A percentile compares a stretch with the other conserved stretches of the same genome.
Evolutionary conservation across 2,113 vertebrate species (phyloP).

Genomic region (Seriola aureovittata): DNA sequence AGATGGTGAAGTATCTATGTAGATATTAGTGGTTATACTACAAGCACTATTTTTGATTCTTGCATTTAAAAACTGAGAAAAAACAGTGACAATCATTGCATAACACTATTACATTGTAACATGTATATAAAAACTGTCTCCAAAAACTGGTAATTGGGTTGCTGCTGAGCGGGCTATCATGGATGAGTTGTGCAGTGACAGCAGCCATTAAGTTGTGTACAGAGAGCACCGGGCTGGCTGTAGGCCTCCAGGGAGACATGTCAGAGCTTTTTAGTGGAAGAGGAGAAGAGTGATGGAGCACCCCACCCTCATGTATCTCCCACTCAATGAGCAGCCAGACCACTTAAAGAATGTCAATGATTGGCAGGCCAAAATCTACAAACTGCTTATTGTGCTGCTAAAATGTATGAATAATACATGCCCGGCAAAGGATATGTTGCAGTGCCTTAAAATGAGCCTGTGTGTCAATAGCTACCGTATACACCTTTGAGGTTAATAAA

Average conservation of each 20-base stretch:
- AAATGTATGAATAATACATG: constrained; percentile 79
- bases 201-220: constrained; percentile 80
- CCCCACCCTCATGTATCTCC: constrained; percentile 72
- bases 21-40: background rate
- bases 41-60: background rate
- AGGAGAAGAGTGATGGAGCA: constrained; percentile 76
- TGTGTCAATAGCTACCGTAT: constrained; percentile 60
- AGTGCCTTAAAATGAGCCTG: constrained; percentile 62
- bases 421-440: constrained; percentile 47
- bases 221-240: constrained; percentile 73
- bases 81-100: constrained; percentile 16
- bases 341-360: constrained; percentile 76
- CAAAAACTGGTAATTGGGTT: constrained; percentile 74
- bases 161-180: constrained; percentile 67
- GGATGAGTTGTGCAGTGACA: constrained; percentile 79
- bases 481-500: constrained; percentile 63
- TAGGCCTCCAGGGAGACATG: constrained; percentile 76
- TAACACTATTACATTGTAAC: constrained; percentile 32
- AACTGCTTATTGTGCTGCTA: constrained; percentile 75
- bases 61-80: constrained; percentile 16
- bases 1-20: background rate
- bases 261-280: constrained; percentile 81
- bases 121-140: constrained; percentile 58
- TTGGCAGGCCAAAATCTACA: constrained; percentile 75
- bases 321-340: constrained; percentile 68